Evolutionary conservation across 2,888 invertebrate genomes (phyloP), one percentile per base, ranked within the genome.

Genomic region (Lasioglossum villosulum): DNA sequence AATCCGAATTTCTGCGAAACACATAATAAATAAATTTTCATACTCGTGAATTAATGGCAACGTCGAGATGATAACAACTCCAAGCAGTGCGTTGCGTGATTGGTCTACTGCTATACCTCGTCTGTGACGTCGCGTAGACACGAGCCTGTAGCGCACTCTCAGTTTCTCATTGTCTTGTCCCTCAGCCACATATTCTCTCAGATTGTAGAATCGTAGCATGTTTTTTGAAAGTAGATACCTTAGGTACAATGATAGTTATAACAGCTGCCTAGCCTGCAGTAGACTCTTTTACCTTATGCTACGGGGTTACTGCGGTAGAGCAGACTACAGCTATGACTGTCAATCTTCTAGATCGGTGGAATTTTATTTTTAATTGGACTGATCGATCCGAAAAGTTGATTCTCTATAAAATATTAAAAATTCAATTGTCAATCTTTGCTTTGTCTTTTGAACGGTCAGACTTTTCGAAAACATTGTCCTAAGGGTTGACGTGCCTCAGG

Each of bases 51-150:
- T 63, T 30, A 34, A 8, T 63, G 30, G 30, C 63, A 63, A 63
- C 63, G 30, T 30, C 63, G 63, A 63, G 63, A 52, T 56, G 4
- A 1, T 12, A n/a, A 3, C 4, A n/a, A 56, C 56, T 12, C n/a
- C 12, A n/a, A 12, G 10, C 4, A 10, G 23, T 10, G 52, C 23
- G 52, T 52, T 23, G n/a, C n/a, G 56, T 56, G 56, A 56, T 30
- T 63, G 30, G 63, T 63, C 63, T 63, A 63, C 30, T 63, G 30
- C 19, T 63, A 63, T 63, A 63, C 63, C 63, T 63, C 30, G 63
- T 63, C 63, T 63, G 63, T 63, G 63, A 63, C 30, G 63, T 68
- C 68, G 68, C 37, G 73, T 73, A 73, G 73, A 73, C 45, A 45
- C 34, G 73, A 66, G 39, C 48, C 75, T 59, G n/a, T 34, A 42